Percentiles rank a stretch among this genome's conserved stretches.
These are phyloP conservation scores for Thalassoma bifasciatum DNA, from an alignment of 2,113 vertebrate species.

Conservation along the genomic window DNA sequence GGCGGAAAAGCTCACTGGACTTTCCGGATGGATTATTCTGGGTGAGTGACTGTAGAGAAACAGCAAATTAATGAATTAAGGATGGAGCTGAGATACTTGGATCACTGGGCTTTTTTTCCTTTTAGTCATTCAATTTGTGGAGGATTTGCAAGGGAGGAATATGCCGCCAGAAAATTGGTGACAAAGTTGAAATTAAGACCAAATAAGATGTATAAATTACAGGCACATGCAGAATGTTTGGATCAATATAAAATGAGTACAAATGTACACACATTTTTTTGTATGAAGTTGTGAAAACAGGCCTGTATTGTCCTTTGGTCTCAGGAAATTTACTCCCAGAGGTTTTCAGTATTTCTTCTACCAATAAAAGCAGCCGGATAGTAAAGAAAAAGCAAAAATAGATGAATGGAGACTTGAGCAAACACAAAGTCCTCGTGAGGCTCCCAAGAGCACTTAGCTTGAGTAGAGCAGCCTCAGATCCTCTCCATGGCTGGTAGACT, in stretches of 20 bases:
- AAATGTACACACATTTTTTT: not conserved
- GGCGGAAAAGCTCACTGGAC: slow-evolving; percentile 76
- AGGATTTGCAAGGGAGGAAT: slow-evolving; percentile 26
- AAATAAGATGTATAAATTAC: slow-evolving; percentile 32
- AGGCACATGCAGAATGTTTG: not conserved
- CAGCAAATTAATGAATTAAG: slow-evolving; percentile 77
- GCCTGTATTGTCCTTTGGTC: slow-evolving; percentile 39
- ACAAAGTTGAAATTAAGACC: slow-evolving; percentile 48
- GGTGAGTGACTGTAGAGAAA: slow-evolving; percentile 73
- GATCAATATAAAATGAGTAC: not conserved
- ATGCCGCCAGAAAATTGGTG: slow-evolving; percentile 38
- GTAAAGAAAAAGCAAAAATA: slow-evolving; percentile 26
- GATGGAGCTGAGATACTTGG: slow-evolving; percentile 63
- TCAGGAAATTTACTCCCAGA: slow-evolving; percentile 70
- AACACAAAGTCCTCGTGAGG: slow-evolving; percentile 45
- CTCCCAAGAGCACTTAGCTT: slow-evolving; percentile 48
- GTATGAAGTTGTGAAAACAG: slow-evolving; percentile 22
- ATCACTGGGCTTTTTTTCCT: slow-evolving; percentile 62
- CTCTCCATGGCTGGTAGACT: slow-evolving; percentile 50
- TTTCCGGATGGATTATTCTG: slow-evolving; percentile 77
- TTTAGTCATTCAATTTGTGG: slow-evolving; percentile 41
- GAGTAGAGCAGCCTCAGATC: slow-evolving; percentile 42
- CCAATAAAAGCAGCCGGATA: slow-evolving; percentile 34
- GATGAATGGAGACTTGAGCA: slow-evolving; percentile 30
- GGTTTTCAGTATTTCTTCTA: slow-evolving; percentile 49